Evolutionary conservation across 2,888 invertebrate species (phyloP), one percentile per base, ranked within the genome.

Genomic region (Netelia melanura): DNA sequence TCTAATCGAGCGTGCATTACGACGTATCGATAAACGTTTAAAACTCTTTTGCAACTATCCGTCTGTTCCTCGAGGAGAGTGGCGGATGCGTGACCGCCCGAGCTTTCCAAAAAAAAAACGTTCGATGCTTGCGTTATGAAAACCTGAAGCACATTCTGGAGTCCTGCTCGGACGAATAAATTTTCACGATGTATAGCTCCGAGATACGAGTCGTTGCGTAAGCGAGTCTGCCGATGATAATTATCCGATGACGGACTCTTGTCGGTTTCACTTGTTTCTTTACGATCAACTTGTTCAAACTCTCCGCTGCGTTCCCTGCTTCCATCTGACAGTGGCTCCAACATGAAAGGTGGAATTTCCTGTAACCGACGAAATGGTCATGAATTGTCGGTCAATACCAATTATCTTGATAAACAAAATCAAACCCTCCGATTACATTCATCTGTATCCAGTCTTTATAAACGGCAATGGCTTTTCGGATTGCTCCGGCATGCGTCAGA

Each of bases 1-100:
- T 98, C 98, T 97, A 99, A 97, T 89, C 97, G 96, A 0, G 98
- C 97, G 92, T 98, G 98, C 98, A 99, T 99, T 52, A 99, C 99
- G 96, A 99, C 98, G 92, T 98, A 98, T 88, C 99, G 95, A 95
- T 99, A 99, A 89, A 99, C 98, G 94, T 98, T 99, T 81, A 99
- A 95, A 85, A 99, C 98, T 87, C 98, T 96, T 94, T 99, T 99
- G 94, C 99, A 99, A 81, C 98, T 97, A 94, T 99, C 99, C 0
- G 98, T 98, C 94, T 98, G 98, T 92, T 98, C 98, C 91, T 98
- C 98, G 52, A 98, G 93, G 81, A 98, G 95, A 74, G 96, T 95
- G n/a, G 95, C 95, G 5, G 95, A 95, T 10, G 94, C 93, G 79
- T 90, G 90, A 25, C 94, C 93, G n/a, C 94, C 94, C 14, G 94